Conservation (phyloP, 2,888 invertebrate genomes). For the Catocala sponsa region DNA sequence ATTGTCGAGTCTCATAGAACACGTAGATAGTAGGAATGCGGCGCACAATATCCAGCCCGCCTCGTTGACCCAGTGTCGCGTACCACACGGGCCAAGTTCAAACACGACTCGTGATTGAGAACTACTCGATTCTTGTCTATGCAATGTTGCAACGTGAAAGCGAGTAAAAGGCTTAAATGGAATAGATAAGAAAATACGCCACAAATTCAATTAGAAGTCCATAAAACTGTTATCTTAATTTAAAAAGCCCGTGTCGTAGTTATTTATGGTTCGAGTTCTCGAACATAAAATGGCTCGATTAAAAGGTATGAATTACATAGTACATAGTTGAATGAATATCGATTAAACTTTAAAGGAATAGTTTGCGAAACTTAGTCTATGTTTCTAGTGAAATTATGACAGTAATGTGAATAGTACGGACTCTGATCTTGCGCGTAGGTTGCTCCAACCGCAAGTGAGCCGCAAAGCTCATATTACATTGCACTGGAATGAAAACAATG, state of each 20-base stretch:
- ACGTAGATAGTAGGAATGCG: constrained; percentile 52
- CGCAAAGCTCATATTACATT: constrained; percentile 69
- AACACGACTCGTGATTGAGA: constrained; percentile 59
- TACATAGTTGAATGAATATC: neutral
- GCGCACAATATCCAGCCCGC: constrained; percentile 49
- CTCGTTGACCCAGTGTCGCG: constrained; percentile 72
- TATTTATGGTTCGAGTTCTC: constrained; percentile 69
- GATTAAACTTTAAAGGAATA: neutral
- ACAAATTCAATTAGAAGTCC: constrained; percentile 74
- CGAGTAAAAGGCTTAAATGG: constrained; percentile 65
- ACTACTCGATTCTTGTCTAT: constrained; percentile 53
- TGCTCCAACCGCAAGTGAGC: constrained; percentile 66
- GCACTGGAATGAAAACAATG: constrained; percentile 75
- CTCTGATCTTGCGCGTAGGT: constrained; percentile 52
- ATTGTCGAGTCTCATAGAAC: constrained; percentile 59
- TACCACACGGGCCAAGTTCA: constrained; percentile 75
- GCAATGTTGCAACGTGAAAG: constrained; percentile 72
- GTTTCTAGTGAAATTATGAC: constrained; percentile 25
- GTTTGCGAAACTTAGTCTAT: neutral
- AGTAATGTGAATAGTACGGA: constrained; percentile 43
- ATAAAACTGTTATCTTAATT: constrained; percentile 83
- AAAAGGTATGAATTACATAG: constrained; percentile 58
- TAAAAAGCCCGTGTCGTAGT: constrained; percentile 66
- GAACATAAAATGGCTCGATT: constrained; percentile 61
- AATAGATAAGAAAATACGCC: constrained; percentile 65